Evolutionary conservation across 2,888 invertebrate genomes (phyloP).

Genomic region (Thymelicus lineola): DNA sequence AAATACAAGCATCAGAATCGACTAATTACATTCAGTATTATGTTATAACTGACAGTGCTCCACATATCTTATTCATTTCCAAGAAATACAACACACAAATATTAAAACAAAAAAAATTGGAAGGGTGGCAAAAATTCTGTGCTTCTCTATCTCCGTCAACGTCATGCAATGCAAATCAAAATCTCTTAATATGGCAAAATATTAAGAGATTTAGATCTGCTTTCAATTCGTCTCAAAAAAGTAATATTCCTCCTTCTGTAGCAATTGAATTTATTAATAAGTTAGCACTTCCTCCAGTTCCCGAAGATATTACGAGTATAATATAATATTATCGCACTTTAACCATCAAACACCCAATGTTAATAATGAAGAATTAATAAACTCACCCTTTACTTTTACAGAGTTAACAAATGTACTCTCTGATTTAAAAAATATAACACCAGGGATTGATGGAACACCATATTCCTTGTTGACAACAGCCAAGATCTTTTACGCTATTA

Average conservation of each 20-base stretch:
- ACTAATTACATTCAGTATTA: too few species aligned
- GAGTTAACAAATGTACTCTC: background rate
- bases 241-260: background rate
- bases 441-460: slow-evolving; percentile 1
- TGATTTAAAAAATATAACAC: background rate
- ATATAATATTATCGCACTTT: too few species aligned
- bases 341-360: background rate
- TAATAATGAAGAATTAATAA: background rate
- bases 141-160: slow-evolving; percentile 9
- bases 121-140: slow-evolving; percentile 21
- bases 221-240: background rate
- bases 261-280: background rate
- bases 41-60: too few species aligned
- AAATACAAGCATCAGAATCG: too few species aligned
- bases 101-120: slow-evolving; percentile 14
- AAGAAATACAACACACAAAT: background rate
- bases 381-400: background rate
- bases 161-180: background rate
- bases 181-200: slow-evolving; percentile 15
- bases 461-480: background rate
- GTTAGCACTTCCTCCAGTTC: background rate
- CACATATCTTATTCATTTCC: too few species aligned
- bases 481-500: background rate
- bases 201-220: slow-evolving; percentile 16
- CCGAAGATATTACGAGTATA: background rate